phyloP scores from a whole-genome alignment of 2,888 invertebrate species.

The Rhabditoides inermis region DNA sequence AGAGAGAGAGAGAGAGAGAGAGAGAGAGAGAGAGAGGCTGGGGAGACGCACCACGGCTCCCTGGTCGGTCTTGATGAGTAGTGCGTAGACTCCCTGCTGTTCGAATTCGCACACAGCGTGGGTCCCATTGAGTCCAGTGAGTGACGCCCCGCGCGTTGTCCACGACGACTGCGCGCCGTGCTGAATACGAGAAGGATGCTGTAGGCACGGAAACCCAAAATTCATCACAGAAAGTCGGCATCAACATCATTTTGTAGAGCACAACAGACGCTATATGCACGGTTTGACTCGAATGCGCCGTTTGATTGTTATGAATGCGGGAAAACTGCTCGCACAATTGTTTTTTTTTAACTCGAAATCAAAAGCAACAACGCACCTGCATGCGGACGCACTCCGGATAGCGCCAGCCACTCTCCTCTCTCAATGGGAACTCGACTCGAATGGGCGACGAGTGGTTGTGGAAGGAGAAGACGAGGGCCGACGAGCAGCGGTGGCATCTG shows the following conservation, averaged over 20 bases:
- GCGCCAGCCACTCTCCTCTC: slow-evolving; percentile 34
- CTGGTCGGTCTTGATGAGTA: slow-evolving; percentile 26
- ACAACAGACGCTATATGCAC: too few relatives aligned
- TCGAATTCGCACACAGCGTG: slow-evolving; percentile 42
- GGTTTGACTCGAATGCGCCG: too few relatives aligned
- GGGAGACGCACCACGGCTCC: slow-evolving; percentile 4
- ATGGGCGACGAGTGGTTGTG: slow-evolving; percentile 9
- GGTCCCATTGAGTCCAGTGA: slow-evolving; percentile 42
- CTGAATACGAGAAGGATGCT: too few relatives aligned
- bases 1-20: too few relatives aligned
- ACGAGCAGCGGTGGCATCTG: too few relatives aligned
- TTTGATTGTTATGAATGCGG: too few relatives aligned
- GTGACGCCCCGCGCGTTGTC: slow-evolving; percentile 19
- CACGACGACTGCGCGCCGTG: too few relatives aligned
- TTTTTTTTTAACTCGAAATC: too few relatives aligned
- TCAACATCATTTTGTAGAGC: too few relatives aligned
- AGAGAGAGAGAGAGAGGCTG: not conserved
- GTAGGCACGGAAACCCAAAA: too few relatives aligned
- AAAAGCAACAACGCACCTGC: not conserved
- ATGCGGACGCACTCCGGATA: slow-evolving; percentile 39
- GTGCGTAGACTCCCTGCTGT: slow-evolving; percentile 34
- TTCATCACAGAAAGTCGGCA: too few relatives aligned
- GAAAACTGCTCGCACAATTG: too few relatives aligned
- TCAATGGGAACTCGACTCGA: slow-evolving; percentile 26
- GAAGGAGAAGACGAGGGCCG: not conserved